Base-by-base conservation (phyloP, 1,140 invertebrate species). In the Ostrea edulis region DNA sequence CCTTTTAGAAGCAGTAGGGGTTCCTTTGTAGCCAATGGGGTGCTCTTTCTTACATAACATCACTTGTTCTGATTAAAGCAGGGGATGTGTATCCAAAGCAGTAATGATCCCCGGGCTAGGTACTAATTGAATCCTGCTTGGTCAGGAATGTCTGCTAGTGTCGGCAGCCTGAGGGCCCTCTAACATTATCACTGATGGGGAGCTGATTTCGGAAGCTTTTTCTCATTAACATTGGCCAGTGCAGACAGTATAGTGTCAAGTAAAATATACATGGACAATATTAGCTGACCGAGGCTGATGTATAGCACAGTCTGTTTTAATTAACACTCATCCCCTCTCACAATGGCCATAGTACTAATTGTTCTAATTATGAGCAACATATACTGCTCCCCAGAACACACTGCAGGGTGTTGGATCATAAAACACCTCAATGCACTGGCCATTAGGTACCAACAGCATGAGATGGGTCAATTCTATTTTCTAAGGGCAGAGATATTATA, bases 111-210 rank as follows among this genome's bases (percentile, higher is more conserved):
- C 14, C 11, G 11, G 68, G 68, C 68, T 77, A 35, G 14, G 25
- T 29, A 77, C 68, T 77, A 77, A 77, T 77, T 77, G 68, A 77
- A 77, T 77, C 68, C 68, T 77, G 22, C 68, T 29, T 77, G 68
- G 68, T 77, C 68, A 77, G 68, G 68, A 77, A 77, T 77, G 68
- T 35, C 29, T 77, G 35, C 9, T 12, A 77, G 29, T 35, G 22
- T 25, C 22, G 25, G 29, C 68, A 77, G 68, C 29, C 55, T 62
- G 14, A 20, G 55, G 55, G n/a, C 2, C 55, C 68, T 77, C 68
- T 29, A 14, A 77, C 25, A 77, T 77, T 11, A 77, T 25, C 68
- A 25, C 68, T 77, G 68, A 29, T 29, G 68, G 29, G 25, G 12
- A 77, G 68, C 25, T 35, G 68, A 44, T 44, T 44, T 44, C 35